These are phyloP conservation scores for Drepana falcataria DNA, from an alignment of 2,888 invertebrate species.

Conservation along the genomic window DNA sequence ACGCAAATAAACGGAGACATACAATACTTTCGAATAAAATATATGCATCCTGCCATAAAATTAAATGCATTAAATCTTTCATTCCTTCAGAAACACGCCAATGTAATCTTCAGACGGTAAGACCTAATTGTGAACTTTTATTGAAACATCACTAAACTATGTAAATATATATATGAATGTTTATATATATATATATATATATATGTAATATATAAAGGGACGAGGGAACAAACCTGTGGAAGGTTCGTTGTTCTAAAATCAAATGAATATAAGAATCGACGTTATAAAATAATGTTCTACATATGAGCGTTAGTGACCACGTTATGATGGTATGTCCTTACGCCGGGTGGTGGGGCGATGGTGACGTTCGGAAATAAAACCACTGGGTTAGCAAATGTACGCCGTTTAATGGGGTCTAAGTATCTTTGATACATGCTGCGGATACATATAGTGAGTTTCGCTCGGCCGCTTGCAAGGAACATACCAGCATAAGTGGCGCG, in stretches of 20 bases:
- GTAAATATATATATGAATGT: too few species aligned
- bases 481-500: slow-evolving; percentile 66
- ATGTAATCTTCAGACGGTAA: too few species aligned
- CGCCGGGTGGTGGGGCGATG: slow-evolving; percentile 18
- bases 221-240: too few species aligned
- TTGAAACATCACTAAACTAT: too few species aligned
- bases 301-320: slow-evolving; percentile 26
- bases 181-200: too few species aligned
- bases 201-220: slow-evolving; percentile 19
- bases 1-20: slow-evolving; percentile 20
- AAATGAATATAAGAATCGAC: slow-evolving; percentile 10
- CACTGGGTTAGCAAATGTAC: slow-evolving; percentile 59
- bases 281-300: not conserved
- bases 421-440: slow-evolving; percentile 61
- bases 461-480: slow-evolving; percentile 55
- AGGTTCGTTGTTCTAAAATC: too few species aligned
- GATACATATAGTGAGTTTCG: slow-evolving; percentile 19
- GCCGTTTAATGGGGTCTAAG: slow-evolving; percentile 70
- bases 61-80: slow-evolving; percentile 56
- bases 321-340: slow-evolving; percentile 71
- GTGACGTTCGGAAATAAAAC: slow-evolving; percentile 66
- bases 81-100: slow-evolving; percentile 27
- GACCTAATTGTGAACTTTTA: too few species aligned
- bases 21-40: slow-evolving; percentile 24
- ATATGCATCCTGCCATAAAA: slow-evolving; percentile 57